Percentiles rank a stretch among this genome's conserved stretches.
phyloP scores from a whole-genome alignment of 2,113 vertebrate species.

The Lethenteron camtschaticum region DNA sequence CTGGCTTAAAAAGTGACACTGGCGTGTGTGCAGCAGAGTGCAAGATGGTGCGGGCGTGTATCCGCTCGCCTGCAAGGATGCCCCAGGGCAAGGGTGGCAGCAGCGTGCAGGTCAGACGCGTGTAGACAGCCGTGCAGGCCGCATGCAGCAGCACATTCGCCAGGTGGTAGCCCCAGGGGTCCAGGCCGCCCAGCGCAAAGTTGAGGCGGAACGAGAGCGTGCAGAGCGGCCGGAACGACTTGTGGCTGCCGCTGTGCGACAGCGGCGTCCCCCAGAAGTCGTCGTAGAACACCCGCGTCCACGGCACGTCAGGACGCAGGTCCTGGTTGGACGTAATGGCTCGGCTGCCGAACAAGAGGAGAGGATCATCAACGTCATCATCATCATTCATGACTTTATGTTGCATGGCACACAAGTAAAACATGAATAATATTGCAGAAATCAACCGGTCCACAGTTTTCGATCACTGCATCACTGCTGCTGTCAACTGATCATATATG shows the following conservation, averaged over 20 bases:
- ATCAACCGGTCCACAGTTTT: too few species aligned
- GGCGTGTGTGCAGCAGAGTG: too few species aligned
- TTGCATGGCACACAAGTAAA: too few species aligned
- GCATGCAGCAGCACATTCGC: constrained; percentile 65
- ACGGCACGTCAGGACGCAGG: constrained; percentile 79
- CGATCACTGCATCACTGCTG: too few species aligned
- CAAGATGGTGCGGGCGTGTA: too few species aligned
- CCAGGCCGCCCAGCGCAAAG: constrained; percentile 53
- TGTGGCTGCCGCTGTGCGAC: constrained; percentile 93
- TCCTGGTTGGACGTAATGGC: constrained; percentile 98
- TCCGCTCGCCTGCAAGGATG: constrained; percentile 26
- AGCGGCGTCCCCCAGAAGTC: constrained; percentile 96
- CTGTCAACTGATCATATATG: too few species aligned
- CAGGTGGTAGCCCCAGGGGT: constrained; percentile 86
- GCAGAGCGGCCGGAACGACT: constrained; percentile 86
- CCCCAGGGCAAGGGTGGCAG: constrained; percentile 70
- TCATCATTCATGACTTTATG: too few species aligned
- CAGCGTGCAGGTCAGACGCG: constrained; percentile 52
- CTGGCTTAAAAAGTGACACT: too few species aligned
- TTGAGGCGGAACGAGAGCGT: constrained; percentile 91
- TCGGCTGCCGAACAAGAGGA: constrained; percentile 29
- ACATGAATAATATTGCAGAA: too few species aligned
- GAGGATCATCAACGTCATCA: too few species aligned
- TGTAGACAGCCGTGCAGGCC: constrained; percentile 58
- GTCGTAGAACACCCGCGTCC: constrained; percentile 89